These are phyloP conservation scores for Pomacea canaliculata DNA, from an alignment of 2,888 invertebrate species.

Conservation along the genomic window DNA sequence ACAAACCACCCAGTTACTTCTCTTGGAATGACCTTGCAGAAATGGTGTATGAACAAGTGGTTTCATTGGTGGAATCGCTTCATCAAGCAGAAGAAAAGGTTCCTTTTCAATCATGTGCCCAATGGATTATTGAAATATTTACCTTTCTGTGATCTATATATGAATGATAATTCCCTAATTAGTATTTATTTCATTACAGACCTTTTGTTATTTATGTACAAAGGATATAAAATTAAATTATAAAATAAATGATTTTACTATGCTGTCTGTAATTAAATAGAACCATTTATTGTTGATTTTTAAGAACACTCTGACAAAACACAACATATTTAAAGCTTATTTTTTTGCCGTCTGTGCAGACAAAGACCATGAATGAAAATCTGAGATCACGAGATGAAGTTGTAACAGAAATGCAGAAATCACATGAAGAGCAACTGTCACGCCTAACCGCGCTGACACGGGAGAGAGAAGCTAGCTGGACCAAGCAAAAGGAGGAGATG, in stretches of 20 bases:
- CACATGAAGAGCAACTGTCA: slow-evolving; percentile 61
- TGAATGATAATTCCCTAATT: too few species aligned
- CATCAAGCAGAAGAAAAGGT: slow-evolving; percentile 61
- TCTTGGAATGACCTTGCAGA: slow-evolving; percentile 60
- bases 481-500: slow-evolving; percentile 63
- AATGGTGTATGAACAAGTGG: slow-evolving; percentile 62
- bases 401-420: slow-evolving; percentile 51
- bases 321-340: too few species aligned
- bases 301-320: too few species aligned
- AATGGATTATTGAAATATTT: not conserved
- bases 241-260: too few species aligned
- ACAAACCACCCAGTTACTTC: slow-evolving; percentile 47
- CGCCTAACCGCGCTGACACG: slow-evolving; percentile 57
- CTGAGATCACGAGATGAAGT: slow-evolving; percentile 50
- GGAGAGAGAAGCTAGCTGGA: slow-evolving; percentile 61
- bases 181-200: too few species aligned
- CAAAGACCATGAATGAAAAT: slow-evolving; percentile 48
- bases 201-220: too few species aligned
- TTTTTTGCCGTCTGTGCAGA: slow-evolving; percentile 33
- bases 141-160: too few species aligned
- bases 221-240: too few species aligned
- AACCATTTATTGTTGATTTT: too few species aligned
- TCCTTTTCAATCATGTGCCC: slow-evolving; percentile 1
- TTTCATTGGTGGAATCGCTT: slow-evolving; percentile 48
- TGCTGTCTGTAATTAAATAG: too few species aligned